Percentiles rank a stretch among this genome's conserved stretches.
These are phyloP conservation scores for Rhadina sibilatrix DNA, from an alignment of 2,113 vertebrate species.

Conservation along the genomic window DNA sequence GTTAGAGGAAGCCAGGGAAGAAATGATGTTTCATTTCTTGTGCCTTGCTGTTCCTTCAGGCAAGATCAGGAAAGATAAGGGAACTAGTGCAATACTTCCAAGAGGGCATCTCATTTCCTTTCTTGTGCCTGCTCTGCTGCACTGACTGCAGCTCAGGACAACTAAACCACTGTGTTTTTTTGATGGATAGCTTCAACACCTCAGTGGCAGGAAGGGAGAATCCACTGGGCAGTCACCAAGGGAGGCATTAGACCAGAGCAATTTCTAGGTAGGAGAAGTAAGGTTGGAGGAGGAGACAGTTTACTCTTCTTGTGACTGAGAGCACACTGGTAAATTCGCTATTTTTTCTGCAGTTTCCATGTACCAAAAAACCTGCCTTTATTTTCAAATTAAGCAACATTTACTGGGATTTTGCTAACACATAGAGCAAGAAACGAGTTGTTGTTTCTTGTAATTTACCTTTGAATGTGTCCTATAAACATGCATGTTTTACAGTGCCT, in stretches of 20 bases:
- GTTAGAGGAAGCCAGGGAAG: not conserved
- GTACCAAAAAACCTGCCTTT: not conserved
- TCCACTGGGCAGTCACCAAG: not conserved
- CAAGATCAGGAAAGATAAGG: not conserved
- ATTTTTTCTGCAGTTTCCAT: not conserved
- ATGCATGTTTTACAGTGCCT: not conserved
- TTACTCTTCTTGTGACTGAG: not conserved
- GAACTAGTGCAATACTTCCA: not conserved
- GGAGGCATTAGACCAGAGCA: not conserved
- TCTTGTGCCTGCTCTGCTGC: not conserved
- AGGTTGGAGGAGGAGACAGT: not conserved
- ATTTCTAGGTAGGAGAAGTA: not conserved
- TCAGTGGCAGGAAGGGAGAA: not conserved
- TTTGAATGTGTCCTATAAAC: not conserved
- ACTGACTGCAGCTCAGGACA: not conserved
- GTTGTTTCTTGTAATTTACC: not conserved
- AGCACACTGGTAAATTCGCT: not conserved
- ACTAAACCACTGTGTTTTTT: not conserved
- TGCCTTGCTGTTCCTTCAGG: not conserved
- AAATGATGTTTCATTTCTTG: not conserved
- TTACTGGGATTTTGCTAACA: accelerated
- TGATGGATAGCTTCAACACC: not conserved
- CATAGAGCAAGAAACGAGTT: not conserved
- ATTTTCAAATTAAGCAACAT: not conserved
- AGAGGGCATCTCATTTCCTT: not conserved